Evolutionary conservation across 2,797 vertebrate species (phyloP).

Genomic region (Eremophila alpestris): DNA sequence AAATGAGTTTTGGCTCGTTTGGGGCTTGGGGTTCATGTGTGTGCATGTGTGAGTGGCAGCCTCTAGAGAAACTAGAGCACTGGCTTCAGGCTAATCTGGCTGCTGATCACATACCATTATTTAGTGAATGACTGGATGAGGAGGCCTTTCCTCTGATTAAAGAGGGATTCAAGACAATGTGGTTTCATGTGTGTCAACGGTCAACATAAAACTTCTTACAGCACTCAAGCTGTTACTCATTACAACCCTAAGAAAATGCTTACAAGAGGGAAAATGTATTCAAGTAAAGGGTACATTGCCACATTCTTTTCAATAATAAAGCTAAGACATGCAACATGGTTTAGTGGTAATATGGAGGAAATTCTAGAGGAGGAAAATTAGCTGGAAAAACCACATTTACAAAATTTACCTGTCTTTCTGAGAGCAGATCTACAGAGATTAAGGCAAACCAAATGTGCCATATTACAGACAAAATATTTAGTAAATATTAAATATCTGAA

Average conservation of each 20-base stretch:
- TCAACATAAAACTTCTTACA: constrained; percentile 81
- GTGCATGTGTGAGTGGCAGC: neutral
- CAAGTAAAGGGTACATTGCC: constrained; percentile 28
- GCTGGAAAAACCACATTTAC: neutral
- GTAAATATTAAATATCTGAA: neutral
- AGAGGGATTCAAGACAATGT: constrained; percentile 37
- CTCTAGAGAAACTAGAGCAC: neutral
- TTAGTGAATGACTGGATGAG: constrained; percentile 23
- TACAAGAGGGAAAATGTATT: constrained; percentile 42
- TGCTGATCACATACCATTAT: constrained; percentile 53
- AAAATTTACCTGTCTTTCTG: neutral
- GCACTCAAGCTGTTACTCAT: constrained; percentile 81
- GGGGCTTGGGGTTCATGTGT: neutral
- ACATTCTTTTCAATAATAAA: constrained; percentile 53
- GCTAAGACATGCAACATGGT: constrained; percentile 11
- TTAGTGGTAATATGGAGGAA: constrained; percentile 16
- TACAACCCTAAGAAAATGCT: constrained; percentile 79
- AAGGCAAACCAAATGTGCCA: neutral
- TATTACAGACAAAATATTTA: neutral
- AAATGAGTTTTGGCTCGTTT: neutral
- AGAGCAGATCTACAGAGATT: neutral
- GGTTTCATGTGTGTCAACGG: constrained; percentile 80
- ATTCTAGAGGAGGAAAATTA: constrained; percentile 41
- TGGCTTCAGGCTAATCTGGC: constrained; percentile 9
- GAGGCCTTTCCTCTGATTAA: constrained; percentile 43